Base-by-base conservation (phyloP, 1,140 invertebrate genomes). In the Drosophila azteca region DNA sequence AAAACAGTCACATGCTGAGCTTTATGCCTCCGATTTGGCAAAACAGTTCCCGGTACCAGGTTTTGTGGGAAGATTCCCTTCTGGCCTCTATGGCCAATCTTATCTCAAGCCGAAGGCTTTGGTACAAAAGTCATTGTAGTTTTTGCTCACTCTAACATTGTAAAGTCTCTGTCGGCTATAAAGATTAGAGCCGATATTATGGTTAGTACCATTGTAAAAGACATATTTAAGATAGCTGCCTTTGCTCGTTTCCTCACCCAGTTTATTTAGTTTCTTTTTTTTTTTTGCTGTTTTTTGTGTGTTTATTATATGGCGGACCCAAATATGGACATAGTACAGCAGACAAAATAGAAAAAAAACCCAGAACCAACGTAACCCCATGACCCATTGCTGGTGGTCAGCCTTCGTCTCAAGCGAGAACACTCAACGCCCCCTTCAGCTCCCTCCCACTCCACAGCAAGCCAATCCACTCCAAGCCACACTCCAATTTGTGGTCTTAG, bases 161-260 rank as follows among this genome's bases (percentile, higher is more conserved):
- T 83, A 84, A 84, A 75, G 69, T 61, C 62, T 50, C 24, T 15
- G 64, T 24, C 35, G 35, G 35, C 63, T 73, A 84, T 84, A 85
- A 84, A 85, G 81, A 84, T 84, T 85, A 77, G 63, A n/a, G 9
- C 54, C 63, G 65, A 80, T 84, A 80, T 77, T 80, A 80, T 72
- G 70, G 65, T 74, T 85, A 84, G 80, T 85, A 80, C 67, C 63
- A 63, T 80, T 80, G 77, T 84, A 84, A 84, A 84, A 55, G 77
- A 57, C 75, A 81, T 77, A 74, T 84, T 87, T 84, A 70, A 84
- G 81, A 87, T 84, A 84, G 80, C 81, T 53, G 74, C 66, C 52
- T 58, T 61, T 29, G 66, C 59, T 20, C 43, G 35, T 43, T 31
- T 17, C 63, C 41, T 69, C 57, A 49, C 71, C 52, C 61, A 59